Base-by-base conservation (phyloP, 2,888 invertebrate genomes). In the Phyto melanocephala region DNA sequence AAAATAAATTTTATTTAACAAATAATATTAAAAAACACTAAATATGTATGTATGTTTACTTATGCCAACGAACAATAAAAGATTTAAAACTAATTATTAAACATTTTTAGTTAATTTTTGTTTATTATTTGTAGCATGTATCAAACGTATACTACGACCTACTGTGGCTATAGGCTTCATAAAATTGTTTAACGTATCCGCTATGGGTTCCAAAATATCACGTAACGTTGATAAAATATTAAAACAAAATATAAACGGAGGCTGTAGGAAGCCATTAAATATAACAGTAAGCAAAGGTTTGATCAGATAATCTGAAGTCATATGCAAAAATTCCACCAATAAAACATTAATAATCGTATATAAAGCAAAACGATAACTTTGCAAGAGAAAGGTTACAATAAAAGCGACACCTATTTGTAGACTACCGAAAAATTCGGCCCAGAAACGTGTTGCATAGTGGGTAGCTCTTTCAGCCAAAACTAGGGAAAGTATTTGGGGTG, bases 341-440 rank as follows among this genome's bases (percentile, higher is more conserved):
- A 94, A 86, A 0, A 94, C 93, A 58, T 94, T 92, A 4, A 94
- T 83, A 28, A 94, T 85, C 65, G 93, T 93, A 86, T 92, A 93
- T 10, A 94, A 88, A n/a, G n/a, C n/a, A n/a, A n/a, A n/a, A n/a
- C n/a, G n/a, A n/a, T n/a, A n/a, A n/a, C n/a, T n/a, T n/a, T n/a
- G n/a, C n/a, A n/a, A n/a, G n/a, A n/a, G n/a, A n/a, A n/a, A n/a
- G n/a, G n/a, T n/a, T n/a, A n/a, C n/a, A n/a, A n/a, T n/a, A n/a
- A n/a, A n/a, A n/a, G n/a, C n/a, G n/a, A n/a, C n/a, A n/a, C n/a
- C n/a, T n/a, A n/a, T n/a, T n/a, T n/a, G n/a, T n/a, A n/a, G n/a
- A n/a, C n/a, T n/a, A n/a, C n/a, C n/a, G n/a, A n/a, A n/a, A 80
- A 94, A 90, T 86, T 94, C 94, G 0, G 94, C 94, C 94, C 94